Base-by-base conservation (phyloP, 2,113 vertebrate genomes). In the Chaetodon trifascialis region DNA sequence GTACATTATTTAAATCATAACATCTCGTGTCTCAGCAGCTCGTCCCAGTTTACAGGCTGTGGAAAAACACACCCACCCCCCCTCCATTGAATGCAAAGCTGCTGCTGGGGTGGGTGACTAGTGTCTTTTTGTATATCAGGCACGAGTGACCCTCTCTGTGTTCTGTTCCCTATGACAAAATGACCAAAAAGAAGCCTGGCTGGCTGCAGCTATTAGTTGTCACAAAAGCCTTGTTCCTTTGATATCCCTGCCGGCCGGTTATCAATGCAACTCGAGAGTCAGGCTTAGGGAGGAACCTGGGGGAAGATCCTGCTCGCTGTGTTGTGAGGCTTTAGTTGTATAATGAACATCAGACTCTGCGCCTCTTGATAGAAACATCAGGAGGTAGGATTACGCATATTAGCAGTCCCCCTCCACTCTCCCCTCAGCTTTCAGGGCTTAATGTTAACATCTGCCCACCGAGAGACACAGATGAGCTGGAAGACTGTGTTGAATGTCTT, bases 301-400 rank as follows among this genome's bases (percentile, higher is more conserved):
- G 85, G 88, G 76, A 88, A 80, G 87, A 91, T 87, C 90, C 82
- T 78, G 76, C 78, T 90, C 63, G 51, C 71, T 88, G 89, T 88
- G 86, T 88, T 87, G 80, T 83, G 81, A 72, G 89, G 89, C 89
- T 89, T 93, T 87, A 76, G 85, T 80, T 68, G 84, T 86, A 88
- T 87, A 90, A 92, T 76, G 67, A 88, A 92, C 83, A 89, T 86
- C 77, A 17, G 88, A 80, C 88, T 93, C 90, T 49, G 82, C 68
- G 86, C 83, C 88, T 91, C 91, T 92, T 94, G 91, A 92, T 93
- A 76, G 80, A 91, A 91, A 88, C 90, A 93, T 91, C 89, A 80
- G 92, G 94, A 91, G 94, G 93, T 67, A 86, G 94, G 93, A 95
- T 95, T 95, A 95, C 91, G 85, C 91, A 92, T 89, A 92, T 94